A percentile compares a stretch with the other conserved stretches of the same genome.
Conservation (phyloP, 2,888 invertebrate genomes). For the Oasisia sp. region DNA sequence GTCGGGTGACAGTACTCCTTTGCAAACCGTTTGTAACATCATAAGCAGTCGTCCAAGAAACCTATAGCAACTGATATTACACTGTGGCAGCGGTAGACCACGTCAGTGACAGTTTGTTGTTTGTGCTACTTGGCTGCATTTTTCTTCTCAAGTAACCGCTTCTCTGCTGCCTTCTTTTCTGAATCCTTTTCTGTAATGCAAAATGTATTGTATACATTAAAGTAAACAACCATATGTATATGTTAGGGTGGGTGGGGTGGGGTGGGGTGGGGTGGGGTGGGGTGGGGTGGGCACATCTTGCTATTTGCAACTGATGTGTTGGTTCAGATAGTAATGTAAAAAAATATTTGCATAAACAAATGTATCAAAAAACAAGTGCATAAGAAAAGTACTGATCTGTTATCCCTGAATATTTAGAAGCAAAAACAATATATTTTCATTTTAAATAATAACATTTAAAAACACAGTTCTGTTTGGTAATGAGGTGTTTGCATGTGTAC, state of each 20-base stretch:
- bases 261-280: no score
- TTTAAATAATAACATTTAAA: no score
- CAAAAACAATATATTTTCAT: no score
- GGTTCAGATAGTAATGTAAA: no score
- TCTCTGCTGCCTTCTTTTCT: conserved; percentile 35
- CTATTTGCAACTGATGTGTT: background rate
- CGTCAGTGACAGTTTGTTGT: background rate
- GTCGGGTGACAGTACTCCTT: background rate
- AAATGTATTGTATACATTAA: background rate
- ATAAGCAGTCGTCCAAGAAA: background rate
- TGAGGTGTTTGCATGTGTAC: no score
- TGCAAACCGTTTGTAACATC: background rate
- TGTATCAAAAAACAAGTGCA: no score
- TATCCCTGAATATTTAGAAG: no score
- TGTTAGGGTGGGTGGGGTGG: background rate
- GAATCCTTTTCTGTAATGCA: conserved; percentile 32
- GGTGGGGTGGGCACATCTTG: background rate
- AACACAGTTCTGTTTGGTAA: no score
- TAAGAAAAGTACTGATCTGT: no score
- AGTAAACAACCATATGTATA: background rate
- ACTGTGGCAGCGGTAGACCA: background rate
- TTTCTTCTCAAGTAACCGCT: conserved; percentile 36
- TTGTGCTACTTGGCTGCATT: conserved; percentile 3
- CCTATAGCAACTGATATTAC: background rate
- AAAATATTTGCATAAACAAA: no score